A percentile compares a stretch with the other conserved stretches of the same genome.
Conservation (phyloP, 1,140 invertebrate species). For the Drosophila kikkawai region DNA sequence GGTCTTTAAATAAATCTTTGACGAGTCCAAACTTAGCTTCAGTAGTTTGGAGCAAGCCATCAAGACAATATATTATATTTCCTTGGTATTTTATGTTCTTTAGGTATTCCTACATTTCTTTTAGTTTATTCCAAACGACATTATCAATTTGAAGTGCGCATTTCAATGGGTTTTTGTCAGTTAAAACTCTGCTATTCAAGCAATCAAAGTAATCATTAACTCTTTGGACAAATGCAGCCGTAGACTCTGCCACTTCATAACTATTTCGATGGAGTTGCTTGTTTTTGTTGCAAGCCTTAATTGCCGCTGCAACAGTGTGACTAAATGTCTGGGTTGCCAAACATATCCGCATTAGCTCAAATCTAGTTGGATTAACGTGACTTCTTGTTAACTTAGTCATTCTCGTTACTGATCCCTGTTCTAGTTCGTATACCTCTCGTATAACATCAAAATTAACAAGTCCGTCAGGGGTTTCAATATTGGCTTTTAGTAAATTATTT, state of each 20-base stretch:
- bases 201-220: neutral
- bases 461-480: no score
- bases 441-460: no score
- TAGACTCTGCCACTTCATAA: neutral
- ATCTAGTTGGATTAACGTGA: no score
- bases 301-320: no score
- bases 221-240: neutral
- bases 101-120: slow-evolving; percentile 5
- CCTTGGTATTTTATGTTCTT: neutral
- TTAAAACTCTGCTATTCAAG: neutral
- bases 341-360: no score
- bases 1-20: neutral
- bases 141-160: neutral
- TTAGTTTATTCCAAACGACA: slow-evolving; percentile 2
- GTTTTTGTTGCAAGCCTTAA: no score
- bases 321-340: no score
- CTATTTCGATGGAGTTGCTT: neutral
- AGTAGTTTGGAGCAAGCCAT: slow-evolving; percentile 6
- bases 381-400: no score
- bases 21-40: slow-evolving; percentile 6
- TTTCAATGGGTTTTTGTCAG: neutral
- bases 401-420: no score
- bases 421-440: no score
- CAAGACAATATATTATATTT: slow-evolving; percentile 10
- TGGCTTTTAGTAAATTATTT: no score